Evolutionary conservation across 2,888 invertebrate genomes (phyloP), one percentile per base, ranked within the genome.

Genomic region (Dicyrtomina minuta): DNA sequence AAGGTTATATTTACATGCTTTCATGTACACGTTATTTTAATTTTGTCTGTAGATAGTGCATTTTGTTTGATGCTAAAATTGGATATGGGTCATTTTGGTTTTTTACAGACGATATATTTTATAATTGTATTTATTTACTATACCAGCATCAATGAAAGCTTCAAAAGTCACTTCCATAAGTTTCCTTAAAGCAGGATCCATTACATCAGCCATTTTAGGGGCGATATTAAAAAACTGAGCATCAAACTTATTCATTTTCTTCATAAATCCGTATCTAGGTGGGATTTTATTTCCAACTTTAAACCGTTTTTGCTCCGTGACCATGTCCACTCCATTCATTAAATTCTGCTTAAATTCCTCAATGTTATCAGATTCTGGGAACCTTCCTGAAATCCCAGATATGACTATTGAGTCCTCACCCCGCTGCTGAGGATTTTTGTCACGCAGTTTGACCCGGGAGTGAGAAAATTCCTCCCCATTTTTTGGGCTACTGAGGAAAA

Each of bases 91-190:
- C n/a, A n/a, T n/a, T n/a, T n/a, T n/a, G n/a, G n/a, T n/a, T n/a
- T n/a, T n/a, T n/a, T n/a, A n/a, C n/a, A n/a, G n/a, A n/a, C n/a
- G n/a, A n/a, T n/a, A n/a, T n/a, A n/a, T n/a, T n/a, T n/a, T n/a
- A n/a, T n/a, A n/a, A n/a, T n/a, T n/a, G n/a, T n/a, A n/a, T n/a
- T n/a, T n/a, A n/a, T n/a, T n/a, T n/a, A n/a, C n/a, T n/a, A 33
- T 33, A 33, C 33, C 33, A 5, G 91, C 88, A 84, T 92, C 92
- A 70, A 91, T 85, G n/a, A 90, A 86, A 68, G 89, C 90, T 81
- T 92, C 92, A 79, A 89, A 90, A 0, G 90, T 87, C 67, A 88
- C 87, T 81, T 91, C 93, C 75, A 92, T 83, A 61, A 93, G 82
- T 70, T 92, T 44, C 13, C 68, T 85, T 76, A 90, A 88, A 85